Percentiles rank a stretch among this genome's conserved stretches.
phyloP scores from a whole-genome alignment of 2,113 vertebrate genomes.

The Pavo muticus region DNA sequence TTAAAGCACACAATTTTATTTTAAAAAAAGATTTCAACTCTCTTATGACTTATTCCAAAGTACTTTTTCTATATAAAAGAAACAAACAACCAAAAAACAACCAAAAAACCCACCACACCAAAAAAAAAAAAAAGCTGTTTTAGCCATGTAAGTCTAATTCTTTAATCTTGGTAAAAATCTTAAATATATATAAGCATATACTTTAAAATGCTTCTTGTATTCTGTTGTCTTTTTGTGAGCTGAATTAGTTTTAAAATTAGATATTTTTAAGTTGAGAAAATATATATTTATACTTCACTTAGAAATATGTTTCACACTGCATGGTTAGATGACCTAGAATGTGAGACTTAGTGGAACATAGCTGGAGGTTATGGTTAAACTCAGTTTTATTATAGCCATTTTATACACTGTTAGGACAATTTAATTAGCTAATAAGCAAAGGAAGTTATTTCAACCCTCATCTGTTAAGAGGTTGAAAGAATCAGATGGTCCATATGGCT shows the following conservation, averaged over 20 bases:
- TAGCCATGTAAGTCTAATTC: neutral
- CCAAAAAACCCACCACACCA: neutral
- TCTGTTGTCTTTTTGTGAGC: neutral
- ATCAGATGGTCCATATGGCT: slow-evolving; percentile 74
- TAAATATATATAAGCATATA: neutral
- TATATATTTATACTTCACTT: neutral
- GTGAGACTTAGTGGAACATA: slow-evolving; percentile 59
- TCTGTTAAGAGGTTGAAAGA: slow-evolving; percentile 73
- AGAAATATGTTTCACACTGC: neutral
- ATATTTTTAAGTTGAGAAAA: neutral
- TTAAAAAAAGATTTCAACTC: neutral
- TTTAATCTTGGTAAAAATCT: neutral
- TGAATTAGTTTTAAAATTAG: neutral
- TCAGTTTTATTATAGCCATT: slow-evolving; percentile 75
- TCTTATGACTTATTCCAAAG: neutral
- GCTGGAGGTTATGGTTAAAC: slow-evolving; percentile 75
- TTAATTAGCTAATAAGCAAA: slow-evolving; percentile 78
- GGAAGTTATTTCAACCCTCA: slow-evolving; percentile 75
- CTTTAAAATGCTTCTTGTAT: neutral
- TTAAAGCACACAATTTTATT: neutral
- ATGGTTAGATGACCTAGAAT: slow-evolving; percentile 51
- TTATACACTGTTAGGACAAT: slow-evolving; percentile 69
- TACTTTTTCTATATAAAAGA: neutral
- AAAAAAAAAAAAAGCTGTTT: neutral
- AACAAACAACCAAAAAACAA: too few relatives aligned